Evolutionary conservation across 1,140 invertebrate genomes (phyloP).

Genomic region (Galleria mellonella): DNA sequence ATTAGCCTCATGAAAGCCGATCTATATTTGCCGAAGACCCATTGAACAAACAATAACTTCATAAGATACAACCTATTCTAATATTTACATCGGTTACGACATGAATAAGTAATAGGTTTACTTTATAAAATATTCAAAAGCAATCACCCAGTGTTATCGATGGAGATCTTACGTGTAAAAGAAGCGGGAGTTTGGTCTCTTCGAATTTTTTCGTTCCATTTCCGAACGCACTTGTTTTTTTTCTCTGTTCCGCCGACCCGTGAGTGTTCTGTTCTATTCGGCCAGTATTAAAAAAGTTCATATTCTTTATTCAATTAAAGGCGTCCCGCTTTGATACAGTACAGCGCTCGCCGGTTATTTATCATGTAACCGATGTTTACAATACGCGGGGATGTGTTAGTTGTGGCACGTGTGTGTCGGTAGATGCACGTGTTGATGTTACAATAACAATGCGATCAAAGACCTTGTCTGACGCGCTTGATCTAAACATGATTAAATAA

Average conservation of each 20-base stretch:
- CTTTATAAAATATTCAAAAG: conserved; percentile 39
- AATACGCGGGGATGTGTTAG: conserved; percentile 5
- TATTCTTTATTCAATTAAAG: conserved; percentile 28
- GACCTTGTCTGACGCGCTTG: conserved; percentile 25
- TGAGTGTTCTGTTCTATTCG: conserved; percentile 8
- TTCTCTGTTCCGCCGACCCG: conserved; percentile 11
- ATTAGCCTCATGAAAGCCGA: conserved; percentile 2
- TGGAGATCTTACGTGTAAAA: conserved; percentile 41
- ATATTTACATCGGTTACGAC: conserved; percentile 31
- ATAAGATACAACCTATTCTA: conserved; percentile 10
- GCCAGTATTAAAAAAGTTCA: conserved; percentile 20
- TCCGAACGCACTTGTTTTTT: conserved; percentile 19
- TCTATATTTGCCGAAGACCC: conserved; percentile 6
- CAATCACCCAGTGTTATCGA: conserved; percentile 29
- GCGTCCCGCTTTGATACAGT: conserved; percentile 5
- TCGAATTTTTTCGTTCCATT: conserved; percentile 33
- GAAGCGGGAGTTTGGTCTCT: conserved; percentile 22
- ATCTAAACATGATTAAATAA: conserved; percentile 43
- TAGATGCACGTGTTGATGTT: conserved; percentile 32
- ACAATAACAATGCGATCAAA: conserved; percentile 59
- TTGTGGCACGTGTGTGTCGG: conserved; percentile 18
- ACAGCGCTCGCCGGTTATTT: conserved; percentile 15
- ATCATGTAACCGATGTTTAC: conserved; percentile 37
- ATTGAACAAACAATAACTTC: conserved; percentile 12
- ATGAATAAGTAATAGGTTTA: conserved; percentile 33